A percentile compares a stretch with the other conserved stretches of the same genome.
These are phyloP conservation scores for Sanderia malayensis DNA, from an alignment of 30 jellyfish, hydroid and myxozoan genomes.

Conservation along the genomic window DNA sequence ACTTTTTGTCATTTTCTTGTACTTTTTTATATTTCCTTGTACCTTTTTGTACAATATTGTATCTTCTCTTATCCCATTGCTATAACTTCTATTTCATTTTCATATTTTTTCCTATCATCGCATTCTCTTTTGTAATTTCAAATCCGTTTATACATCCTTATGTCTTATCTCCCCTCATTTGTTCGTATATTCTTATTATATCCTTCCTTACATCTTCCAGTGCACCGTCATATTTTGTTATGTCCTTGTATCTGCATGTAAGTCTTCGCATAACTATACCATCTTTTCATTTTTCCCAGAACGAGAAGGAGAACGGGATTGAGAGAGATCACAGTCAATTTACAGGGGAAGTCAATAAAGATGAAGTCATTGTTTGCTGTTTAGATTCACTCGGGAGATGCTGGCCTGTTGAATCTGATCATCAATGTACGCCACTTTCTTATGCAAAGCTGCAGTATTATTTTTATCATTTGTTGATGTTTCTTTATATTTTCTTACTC, in stretches of 20 bases:
- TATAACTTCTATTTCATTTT: too few species aligned
- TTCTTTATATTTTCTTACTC: background rate
- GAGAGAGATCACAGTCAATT: slow-evolving; percentile 49
- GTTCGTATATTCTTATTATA: background rate
- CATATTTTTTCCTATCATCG: too few species aligned
- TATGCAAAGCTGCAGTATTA: background rate
- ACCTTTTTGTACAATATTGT: too few species aligned
- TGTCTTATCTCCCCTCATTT: background rate
- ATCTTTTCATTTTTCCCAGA: slow-evolving; percentile 2
- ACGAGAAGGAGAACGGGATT: background rate
- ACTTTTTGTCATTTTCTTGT: too few species aligned
- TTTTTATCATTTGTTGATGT: background rate
- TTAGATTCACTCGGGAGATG: slow-evolving; percentile 56
- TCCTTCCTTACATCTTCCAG: too few species aligned
- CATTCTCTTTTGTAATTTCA: too few species aligned
- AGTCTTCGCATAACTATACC: background rate
- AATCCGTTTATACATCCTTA: background rate
- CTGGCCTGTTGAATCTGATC: slow-evolving; percentile 53
- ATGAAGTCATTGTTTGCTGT: slow-evolving; percentile 30
- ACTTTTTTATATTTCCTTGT: too few species aligned
- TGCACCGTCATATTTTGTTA: background rate
- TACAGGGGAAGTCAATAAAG: slow-evolving; percentile 47
- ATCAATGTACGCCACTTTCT: slow-evolving; percentile 85
- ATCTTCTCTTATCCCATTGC: too few species aligned
- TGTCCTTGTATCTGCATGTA: background rate